Base-by-base conservation (phyloP, 2,888 invertebrate genomes). In the Eupelmus urozonus region DNA sequence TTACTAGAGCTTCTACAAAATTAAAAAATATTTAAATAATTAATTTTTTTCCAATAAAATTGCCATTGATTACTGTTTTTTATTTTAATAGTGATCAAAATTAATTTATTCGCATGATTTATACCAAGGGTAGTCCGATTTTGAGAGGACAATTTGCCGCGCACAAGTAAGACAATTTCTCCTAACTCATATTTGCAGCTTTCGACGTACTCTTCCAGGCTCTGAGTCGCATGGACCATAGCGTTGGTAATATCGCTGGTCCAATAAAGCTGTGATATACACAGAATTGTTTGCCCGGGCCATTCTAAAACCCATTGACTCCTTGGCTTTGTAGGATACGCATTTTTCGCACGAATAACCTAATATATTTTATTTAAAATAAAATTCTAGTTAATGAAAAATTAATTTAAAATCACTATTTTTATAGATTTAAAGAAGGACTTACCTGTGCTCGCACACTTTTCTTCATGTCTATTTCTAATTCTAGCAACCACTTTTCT, bases 251-350 rank as follows among this genome's bases (percentile, higher is more conserved):
- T 95, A 88, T 97, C 96, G 0, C 92, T 91, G 0, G 98, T 98
- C 98, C 98, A 98, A 87, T 94, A 97, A 81, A 96, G 93, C 91
- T 96, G 95, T 1, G 95, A 93, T 81, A 94, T 92, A 82, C 94
- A 95, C 78, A 96, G 90, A 7, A 93, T 91, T 4, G 93, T 91
- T 88, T 94, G 94, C 3, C 93, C 93, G 0, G 94, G 93, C 93
- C 93, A 93, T 59, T 92, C 90, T 40, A 92, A 87, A 0, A 93
- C 92, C 94, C 94, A 94, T 72, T 90, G 87, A 34, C 90, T 88
- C 63, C 92, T 85, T 0, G 79, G 59, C 74, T 89, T 90, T 18
- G 84, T 88, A 0, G 82, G 73, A 82, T 91, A 92, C 0, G 88
- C 90, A 27, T 90, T 88, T 81, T 91, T 87, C 0, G 92, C 88